These are phyloP conservation scores for Meriones psammophilus DNA, from an alignment of 2,797 vertebrate species.

Conservation along the genomic window DNA sequence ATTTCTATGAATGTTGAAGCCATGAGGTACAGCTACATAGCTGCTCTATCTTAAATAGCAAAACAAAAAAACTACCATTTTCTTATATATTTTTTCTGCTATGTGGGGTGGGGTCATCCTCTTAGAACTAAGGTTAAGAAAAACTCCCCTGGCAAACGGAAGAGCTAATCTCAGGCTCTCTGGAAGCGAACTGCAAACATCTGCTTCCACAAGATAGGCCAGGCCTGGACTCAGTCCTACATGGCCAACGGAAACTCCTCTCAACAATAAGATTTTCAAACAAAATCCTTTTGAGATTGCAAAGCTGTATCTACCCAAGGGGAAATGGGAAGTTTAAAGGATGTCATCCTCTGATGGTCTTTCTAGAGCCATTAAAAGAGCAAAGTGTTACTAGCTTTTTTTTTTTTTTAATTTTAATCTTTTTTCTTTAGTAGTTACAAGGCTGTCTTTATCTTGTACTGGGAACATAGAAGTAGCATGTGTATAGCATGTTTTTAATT, in stretches of 20 bases:
- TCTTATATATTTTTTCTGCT: not conserved
- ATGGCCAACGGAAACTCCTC: not conserved
- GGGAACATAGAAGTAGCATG: conserved; percentile 23
- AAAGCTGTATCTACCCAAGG: conserved; percentile 10
- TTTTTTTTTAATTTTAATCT: too few species aligned
- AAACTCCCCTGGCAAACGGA: conserved; percentile 63
- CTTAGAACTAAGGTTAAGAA: conserved; percentile 37
- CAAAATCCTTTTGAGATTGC: conserved; percentile 64
- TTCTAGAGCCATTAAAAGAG: conserved; percentile 44
- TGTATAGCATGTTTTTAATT: not conserved
- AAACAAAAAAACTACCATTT: not conserved
- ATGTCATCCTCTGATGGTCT: not conserved
- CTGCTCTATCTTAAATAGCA: not conserved
- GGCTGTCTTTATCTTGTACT: conserved; percentile 41
- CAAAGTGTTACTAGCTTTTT: not conserved
- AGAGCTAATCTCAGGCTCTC: conserved; percentile 61
- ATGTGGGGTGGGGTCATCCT: not conserved
- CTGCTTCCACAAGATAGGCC: conserved; percentile 55
- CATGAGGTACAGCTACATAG: not conserved
- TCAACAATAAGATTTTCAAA: conserved; percentile 60
- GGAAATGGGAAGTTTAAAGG: conserved; percentile 53
- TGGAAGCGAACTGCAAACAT: conserved; percentile 14
- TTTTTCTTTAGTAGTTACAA: conserved; percentile 17
- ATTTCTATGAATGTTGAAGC: conserved; percentile 33
- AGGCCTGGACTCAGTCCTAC: conserved; percentile 25